phyloP scores from a whole-genome alignment of 2,113 vertebrate genomes.

The Numida meleagris region DNA sequence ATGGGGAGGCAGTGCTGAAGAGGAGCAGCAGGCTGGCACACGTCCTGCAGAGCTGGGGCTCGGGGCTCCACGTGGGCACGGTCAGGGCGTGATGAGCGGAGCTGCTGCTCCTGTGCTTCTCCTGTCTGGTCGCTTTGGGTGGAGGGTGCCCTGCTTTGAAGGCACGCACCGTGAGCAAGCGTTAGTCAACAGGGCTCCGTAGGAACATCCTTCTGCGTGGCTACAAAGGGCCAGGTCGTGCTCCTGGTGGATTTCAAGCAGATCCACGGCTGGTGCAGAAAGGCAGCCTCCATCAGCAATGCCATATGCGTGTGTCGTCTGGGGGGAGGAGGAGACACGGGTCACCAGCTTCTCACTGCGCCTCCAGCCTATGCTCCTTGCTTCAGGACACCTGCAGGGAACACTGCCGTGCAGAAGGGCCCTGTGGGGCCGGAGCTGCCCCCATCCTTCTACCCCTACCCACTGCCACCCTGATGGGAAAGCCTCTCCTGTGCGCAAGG shows the following conservation, averaged over 20 bases:
- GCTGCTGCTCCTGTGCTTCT: background rate
- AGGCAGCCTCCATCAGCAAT: fast-evolving
- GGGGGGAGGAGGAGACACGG: fast-evolving
- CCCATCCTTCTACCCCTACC: background rate
- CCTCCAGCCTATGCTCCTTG: fast-evolving
- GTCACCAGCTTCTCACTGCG: fast-evolving
- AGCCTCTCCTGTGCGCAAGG: background rate
- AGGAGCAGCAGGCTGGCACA: fast-evolving
- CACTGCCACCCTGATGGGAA: fast-evolving
- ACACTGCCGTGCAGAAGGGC: background rate
- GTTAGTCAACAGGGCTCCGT: slow-evolving; percentile 18
- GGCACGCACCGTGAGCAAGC: background rate
- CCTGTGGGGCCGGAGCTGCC: background rate
- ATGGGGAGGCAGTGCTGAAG: background rate
- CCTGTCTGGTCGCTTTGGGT: background rate
- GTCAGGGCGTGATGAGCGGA: background rate
- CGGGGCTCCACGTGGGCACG: background rate
- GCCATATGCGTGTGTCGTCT: fast-evolving
- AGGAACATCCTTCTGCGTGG: background rate
- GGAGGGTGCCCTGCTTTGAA: background rate
- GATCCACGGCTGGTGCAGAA: background rate
- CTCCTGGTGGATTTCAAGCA: background rate
- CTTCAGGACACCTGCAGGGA: fast-evolving
- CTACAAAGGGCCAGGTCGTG: fast-evolving
- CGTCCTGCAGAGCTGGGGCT: fast-evolving